Conservation (phyloP, 2,888 invertebrate species). For the Protonemura montana region DNA sequence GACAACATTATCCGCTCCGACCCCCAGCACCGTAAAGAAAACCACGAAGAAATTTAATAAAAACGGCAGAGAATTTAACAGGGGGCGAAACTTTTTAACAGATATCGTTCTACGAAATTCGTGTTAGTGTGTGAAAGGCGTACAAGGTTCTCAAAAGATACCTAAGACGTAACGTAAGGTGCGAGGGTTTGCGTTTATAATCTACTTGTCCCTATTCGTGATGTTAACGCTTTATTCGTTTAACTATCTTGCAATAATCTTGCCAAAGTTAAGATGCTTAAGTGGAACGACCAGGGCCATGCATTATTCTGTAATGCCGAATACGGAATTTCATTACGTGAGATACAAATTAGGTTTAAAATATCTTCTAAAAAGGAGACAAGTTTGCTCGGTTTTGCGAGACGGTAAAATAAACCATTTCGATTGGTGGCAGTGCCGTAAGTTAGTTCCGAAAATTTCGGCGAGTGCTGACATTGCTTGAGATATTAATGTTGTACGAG, state of each 20-base stretch:
- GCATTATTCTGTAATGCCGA: constrained; percentile 7
- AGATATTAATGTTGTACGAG: constrained; percentile 16
- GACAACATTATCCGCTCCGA: background rate
- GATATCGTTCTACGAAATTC: background rate
- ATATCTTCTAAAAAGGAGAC: constrained; percentile 13
- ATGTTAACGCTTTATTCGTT: no score
- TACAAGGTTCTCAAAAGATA: no score
- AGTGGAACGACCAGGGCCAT: background rate
- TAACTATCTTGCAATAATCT: no score
- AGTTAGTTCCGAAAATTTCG: constrained; percentile 29
- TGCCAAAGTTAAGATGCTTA: no score
- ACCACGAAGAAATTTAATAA: background rate
- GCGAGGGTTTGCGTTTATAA: no score
- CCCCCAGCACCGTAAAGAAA: background rate
- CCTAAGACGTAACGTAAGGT: no score
- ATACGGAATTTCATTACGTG: constrained; percentile 42
- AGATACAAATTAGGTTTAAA: constrained; percentile 43
- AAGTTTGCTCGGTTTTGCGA: background rate
- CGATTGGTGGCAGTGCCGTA: constrained; percentile 14
- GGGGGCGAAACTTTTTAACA: background rate
- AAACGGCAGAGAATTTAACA: background rate
- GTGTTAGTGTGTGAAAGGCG: no score
- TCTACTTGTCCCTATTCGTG: no score
- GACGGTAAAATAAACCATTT: constrained; percentile 36
- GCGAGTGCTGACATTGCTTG: constrained; percentile 20